Conservation (phyloP, 2,113 vertebrate genomes). For the Calyptommatus sinebrachiatus region DNA sequence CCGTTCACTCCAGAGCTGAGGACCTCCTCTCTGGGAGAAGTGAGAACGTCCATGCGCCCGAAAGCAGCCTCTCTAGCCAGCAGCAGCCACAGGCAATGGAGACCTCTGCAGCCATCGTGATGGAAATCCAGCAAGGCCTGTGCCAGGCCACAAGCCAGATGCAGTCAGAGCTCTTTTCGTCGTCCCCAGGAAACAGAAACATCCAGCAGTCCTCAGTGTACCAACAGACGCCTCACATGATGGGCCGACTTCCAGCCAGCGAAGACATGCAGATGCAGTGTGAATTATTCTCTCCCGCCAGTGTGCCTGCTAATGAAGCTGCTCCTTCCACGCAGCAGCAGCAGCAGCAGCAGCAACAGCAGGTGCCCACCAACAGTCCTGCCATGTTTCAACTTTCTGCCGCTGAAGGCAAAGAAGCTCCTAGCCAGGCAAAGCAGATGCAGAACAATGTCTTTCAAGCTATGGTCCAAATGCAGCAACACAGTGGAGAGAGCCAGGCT, state of each 20-base stretch:
- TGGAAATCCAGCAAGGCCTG: slow-evolving; percentile 79
- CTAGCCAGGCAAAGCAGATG: slow-evolving; percentile 75
- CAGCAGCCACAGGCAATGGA: slow-evolving; percentile 88
- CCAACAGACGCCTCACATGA: slow-evolving; percentile 75
- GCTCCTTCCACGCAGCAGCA: slow-evolving; percentile 61
- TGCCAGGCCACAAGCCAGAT: slow-evolving; percentile 79
- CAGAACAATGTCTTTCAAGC: slow-evolving; percentile 77
- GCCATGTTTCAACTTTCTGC: slow-evolving; percentile 76
- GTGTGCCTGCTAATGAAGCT: slow-evolving; percentile 74
- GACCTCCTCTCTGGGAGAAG: slow-evolving; percentile 72
- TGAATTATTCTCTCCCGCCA: slow-evolving; percentile 79
- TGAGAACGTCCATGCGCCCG: slow-evolving; percentile 75
- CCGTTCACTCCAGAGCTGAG: slow-evolving; percentile 72
- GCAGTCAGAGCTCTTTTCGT: slow-evolving; percentile 83
- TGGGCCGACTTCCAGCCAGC: slow-evolving; percentile 62
- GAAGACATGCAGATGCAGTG: slow-evolving; percentile 92
- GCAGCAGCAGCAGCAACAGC: slow-evolving; percentile 59
- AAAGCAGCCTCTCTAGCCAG: slow-evolving; percentile 79
- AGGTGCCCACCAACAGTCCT: slow-evolving; percentile 69
- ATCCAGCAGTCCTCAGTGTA: slow-evolving; percentile 78
- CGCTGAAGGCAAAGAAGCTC: slow-evolving; percentile 71
- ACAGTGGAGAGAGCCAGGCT: slow-evolving; percentile 72
- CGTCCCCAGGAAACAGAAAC: slow-evolving; percentile 69
- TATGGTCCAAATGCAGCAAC: slow-evolving; percentile 84
- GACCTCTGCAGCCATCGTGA: slow-evolving; percentile 77